These are phyloP conservation scores for Drosophila busckii DNA, from an alignment of 1,140 invertebrate genomes.

Conservation along the genomic window DNA sequence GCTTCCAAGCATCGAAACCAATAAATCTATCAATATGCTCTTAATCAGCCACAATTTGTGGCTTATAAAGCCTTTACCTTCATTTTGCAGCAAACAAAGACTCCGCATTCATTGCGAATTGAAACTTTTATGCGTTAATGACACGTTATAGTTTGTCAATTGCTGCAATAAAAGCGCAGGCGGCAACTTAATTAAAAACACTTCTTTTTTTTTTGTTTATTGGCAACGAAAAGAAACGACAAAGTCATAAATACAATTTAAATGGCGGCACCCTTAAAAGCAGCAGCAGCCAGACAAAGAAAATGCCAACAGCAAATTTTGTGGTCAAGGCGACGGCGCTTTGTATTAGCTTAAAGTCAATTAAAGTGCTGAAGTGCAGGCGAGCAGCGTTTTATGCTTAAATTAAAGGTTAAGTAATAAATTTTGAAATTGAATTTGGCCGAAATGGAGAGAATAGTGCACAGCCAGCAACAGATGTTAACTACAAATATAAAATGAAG, in stretches of 20 bases:
- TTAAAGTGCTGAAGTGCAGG: conserved; percentile 25
- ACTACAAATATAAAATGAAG: neutral
- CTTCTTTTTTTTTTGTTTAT: no score
- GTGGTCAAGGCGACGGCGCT: conserved; percentile 22
- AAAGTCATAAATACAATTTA: conserved; percentile 20
- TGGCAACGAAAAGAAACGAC: conserved; percentile 1
- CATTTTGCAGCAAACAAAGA: conserved; percentile 14
- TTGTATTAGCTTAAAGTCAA: no score
- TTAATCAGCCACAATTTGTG: no score
- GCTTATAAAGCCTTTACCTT: conserved; percentile 13
- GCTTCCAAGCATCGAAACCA: no score
- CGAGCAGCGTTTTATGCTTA: conserved; percentile 19
- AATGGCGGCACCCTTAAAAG: conserved; percentile 29
- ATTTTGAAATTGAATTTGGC: conserved; percentile 12
- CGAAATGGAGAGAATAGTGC: neutral
- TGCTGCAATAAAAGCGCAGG: conserved; percentile 22
- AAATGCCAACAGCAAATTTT: conserved; percentile 1
- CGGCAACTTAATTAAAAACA: conserved; percentile 11
- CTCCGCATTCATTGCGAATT: conserved; percentile 16
- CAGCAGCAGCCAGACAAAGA: conserved; percentile 9
- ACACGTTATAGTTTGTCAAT: conserved; percentile 28
- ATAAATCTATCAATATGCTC: no score
- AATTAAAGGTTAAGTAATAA: conserved; percentile 32
- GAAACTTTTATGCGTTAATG: conserved; percentile 13
- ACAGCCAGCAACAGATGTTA: neutral